Evolutionary conservation across 2,888 invertebrate species (phyloP).

Genomic region (Caenorhabditis wallacei): DNA sequence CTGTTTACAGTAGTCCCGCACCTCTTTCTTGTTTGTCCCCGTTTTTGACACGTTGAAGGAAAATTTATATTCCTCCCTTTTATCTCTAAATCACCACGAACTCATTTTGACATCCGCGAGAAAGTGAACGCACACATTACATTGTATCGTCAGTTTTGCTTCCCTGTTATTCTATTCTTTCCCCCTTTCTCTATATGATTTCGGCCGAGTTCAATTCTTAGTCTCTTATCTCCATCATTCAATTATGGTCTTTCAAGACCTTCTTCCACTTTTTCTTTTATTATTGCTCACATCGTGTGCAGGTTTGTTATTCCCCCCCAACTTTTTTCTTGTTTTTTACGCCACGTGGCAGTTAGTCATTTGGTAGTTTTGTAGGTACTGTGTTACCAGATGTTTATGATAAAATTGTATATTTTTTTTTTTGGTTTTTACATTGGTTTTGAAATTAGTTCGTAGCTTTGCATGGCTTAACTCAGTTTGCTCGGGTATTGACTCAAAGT

Average conservation of each 20-base stretch:
- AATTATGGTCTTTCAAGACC: constrained; percentile 45
- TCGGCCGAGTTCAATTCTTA: background rate
- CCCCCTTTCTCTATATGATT: constrained; percentile 15
- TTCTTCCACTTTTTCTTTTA: constrained; percentile 35
- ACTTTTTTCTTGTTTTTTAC: constrained; percentile 24
- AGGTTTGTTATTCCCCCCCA: constrained; percentile 43
- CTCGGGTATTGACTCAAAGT: too few relatives aligned
- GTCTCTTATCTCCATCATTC: background rate
- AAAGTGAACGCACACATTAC: constrained; percentile 26
- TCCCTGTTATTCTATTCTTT: background rate
- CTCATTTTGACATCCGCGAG: constrained; percentile 54
- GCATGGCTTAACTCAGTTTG: too few relatives aligned
- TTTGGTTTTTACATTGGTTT: background rate
- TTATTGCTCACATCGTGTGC: constrained; percentile 46
- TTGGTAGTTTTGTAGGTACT: constrained; percentile 64
- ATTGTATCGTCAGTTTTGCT: background rate
- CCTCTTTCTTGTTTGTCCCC: constrained; percentile 48
- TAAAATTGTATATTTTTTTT: constrained; percentile 24
- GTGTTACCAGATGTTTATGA: constrained; percentile 53
- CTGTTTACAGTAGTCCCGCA: constrained; percentile 62
- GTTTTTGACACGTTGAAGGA: constrained; percentile 60
- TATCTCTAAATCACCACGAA: constrained; percentile 26
- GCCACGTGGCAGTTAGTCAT: constrained; percentile 60
- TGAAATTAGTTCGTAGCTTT: background rate
- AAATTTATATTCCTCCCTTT: background rate